phyloP scores from a whole-genome alignment of 2,113 vertebrate species.

The Halichoeres trimaculatus region DNA sequence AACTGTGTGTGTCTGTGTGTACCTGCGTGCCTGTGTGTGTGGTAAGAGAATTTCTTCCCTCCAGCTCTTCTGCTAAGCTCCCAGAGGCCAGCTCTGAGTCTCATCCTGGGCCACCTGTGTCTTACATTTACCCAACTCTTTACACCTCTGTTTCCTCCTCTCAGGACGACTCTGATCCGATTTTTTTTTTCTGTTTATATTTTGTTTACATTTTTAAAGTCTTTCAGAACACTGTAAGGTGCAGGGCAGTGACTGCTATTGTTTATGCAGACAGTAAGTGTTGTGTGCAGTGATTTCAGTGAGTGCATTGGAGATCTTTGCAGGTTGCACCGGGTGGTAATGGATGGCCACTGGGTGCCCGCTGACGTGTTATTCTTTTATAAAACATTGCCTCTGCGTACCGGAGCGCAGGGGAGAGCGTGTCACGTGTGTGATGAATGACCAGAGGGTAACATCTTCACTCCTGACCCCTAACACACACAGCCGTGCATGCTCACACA shows the following conservation, averaged over 20 bases:
- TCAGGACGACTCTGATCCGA: background rate
- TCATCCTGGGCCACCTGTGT: background rate
- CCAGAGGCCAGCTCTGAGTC: conserved; percentile 44
- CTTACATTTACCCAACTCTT: conserved; percentile 9
- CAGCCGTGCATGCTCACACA: conserved; percentile 55
- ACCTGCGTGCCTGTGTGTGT: conserved; percentile 7
- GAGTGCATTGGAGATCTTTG: conserved; percentile 44
- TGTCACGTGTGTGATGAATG: conserved; percentile 85
- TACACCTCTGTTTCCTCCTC: conserved; percentile 1
- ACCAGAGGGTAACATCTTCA: conserved; percentile 84
- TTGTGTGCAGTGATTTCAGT: conserved; percentile 17
- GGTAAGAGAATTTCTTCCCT: conserved; percentile 42
- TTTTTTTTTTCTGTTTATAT: conserved; percentile 54
- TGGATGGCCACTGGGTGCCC: conserved; percentile 78
- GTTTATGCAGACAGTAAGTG: conserved; percentile 38
- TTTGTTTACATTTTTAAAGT: background rate
- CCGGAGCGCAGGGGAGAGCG: conserved; percentile 77
- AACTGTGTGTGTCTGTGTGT: conserved; percentile 18
- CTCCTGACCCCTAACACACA: conserved; percentile 80
- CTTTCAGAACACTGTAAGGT: background rate
- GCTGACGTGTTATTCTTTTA: conserved; percentile 87
- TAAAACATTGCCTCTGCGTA: conserved; percentile 85
- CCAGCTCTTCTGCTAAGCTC: conserved; percentile 35
- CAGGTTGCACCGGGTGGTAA: conserved; percentile 75
- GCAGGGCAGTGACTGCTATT: background rate